Evolutionary conservation across 2,888 invertebrate species (phyloP), one percentile per base, ranked within the genome.

Genomic region (Dusona sp.): DNA sequence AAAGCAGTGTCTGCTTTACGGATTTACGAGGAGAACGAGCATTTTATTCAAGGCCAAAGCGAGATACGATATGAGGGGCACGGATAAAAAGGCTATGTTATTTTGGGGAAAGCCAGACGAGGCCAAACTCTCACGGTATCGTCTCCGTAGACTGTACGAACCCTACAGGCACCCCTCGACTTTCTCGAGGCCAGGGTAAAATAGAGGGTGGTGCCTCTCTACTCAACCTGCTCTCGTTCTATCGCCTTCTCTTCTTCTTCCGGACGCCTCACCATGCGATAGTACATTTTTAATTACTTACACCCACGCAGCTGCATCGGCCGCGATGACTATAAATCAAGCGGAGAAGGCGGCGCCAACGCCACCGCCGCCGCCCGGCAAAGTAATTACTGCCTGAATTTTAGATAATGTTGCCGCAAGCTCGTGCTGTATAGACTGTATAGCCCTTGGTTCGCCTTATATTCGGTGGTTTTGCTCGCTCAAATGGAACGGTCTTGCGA

Each of bases 351-450:
- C 86, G 86, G 86, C 86, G 84, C 86, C 86, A 68, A 74, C 79
- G 48, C 73, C 78, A 78, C 86, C 81, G 83, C 91, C 92, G 90
- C 93, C 94, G 93, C 94, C 94, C 94, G 93, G 93, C 93, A 92
- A 94, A 94, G 94, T 94, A 94, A 94, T 94, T 94, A 94, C 94
- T 92, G 94, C 94, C 93, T 94, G 94, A 94, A 94, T 94, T 94
- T 94, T 94, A 94, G 94, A 94, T 94, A 94, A 94, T 94, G 94
- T 93, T 93, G 93, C 94, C 94, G 93, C 94, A 94, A 94, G 93
- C 93, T 93, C 92, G 19, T 70, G 19, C 29, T 29, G 61, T 70
- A 25, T 74, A 57, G n/a, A 61, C n/a, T n/a, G n/a, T n/a, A n/a
- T n/a, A n/a, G n/a, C 36, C 54, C 42, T 68, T 54, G 70, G 70